Base-by-base conservation (phyloP, 2,888 invertebrate genomes). In the Cristatella mucedo region DNA sequence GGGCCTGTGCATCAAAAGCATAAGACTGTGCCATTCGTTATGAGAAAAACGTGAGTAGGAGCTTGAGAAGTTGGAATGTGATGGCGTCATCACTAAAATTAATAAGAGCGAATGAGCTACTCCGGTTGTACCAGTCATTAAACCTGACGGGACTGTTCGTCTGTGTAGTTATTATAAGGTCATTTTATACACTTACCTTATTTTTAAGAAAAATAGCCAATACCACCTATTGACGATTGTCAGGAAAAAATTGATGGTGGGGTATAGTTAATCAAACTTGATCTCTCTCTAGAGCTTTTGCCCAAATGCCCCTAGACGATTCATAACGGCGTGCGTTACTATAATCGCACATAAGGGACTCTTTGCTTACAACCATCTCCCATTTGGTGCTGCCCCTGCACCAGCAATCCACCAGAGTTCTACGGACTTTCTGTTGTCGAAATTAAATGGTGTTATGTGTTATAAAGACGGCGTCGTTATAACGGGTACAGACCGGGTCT, bases 391-490 rank as follows among this genome's bases (percentile, higher is more conserved):
- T 9, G 46, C 46, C 4, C n/a, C n/a, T n/a, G n/a, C n/a, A n/a
- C 46, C 49, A 15, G 49, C 44, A 6, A 46, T 50, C 16, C 47
- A 39, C 40, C 48, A 51, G 26, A 19, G 45, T 4, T 38, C 44
- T 2, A 46, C 47, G 39, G 47, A 49, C 13, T 40, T 41, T 9
- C 29, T 48, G 4, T 29, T 46, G 9, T 33, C 42, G 7, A 40
- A 40, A 4, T 18, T 49, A 16, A 33, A 37, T 2, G 24, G 21
- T 7, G 30, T 32, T 7, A 20, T 32, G 11, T 39, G 39, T 34
- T 21, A 41, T 19, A 19, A 40, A 20, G 45, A 46, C 38, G n/a
- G n/a, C n/a, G 43, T 48, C 16, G 29, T 43, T 16, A 41, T 42
- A 1, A 38, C 21, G 6, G 45, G 45, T 11, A 11, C 15, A 9